These are phyloP conservation scores for Ctenosaura bakeri DNA, from an alignment of 2,797 vertebrate species.

Conservation along the genomic window DNA sequence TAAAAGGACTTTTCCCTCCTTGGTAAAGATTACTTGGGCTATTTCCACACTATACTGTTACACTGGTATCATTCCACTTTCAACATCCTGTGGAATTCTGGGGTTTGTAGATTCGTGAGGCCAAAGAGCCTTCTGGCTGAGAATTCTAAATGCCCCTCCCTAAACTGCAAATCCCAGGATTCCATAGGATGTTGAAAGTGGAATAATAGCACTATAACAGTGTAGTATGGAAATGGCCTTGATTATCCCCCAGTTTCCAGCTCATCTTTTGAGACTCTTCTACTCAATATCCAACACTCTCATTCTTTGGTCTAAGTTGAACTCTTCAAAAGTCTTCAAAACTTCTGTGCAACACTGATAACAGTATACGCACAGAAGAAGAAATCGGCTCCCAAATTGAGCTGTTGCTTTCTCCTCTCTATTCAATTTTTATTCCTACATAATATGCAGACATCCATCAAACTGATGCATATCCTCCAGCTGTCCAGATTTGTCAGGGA, in stretches of 20 bases:
- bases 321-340: neutral
- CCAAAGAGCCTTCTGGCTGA: no score
- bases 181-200: no score
- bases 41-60: no score
- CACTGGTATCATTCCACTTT: no score
- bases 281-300: neutral
- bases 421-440: slow-evolving; percentile 18
- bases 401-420: no score
- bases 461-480: no score
- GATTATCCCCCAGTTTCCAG: neutral
- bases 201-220: no score
- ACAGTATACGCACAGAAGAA: neutral
- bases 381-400: neutral
- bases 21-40: neutral
- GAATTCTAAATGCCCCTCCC: no score
- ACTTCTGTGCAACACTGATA: neutral
- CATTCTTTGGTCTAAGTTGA: neutral
- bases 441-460: neutral
- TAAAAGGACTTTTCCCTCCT: neutral
- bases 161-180: no score
- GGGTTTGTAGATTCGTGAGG: no score
- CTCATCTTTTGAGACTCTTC: neutral
- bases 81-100: no score
- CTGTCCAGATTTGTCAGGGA: no score
- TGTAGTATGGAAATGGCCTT: neutral